Base-by-base conservation (phyloP, 1,140 invertebrate genomes). In the Drosophila malerkotliana region DNA sequence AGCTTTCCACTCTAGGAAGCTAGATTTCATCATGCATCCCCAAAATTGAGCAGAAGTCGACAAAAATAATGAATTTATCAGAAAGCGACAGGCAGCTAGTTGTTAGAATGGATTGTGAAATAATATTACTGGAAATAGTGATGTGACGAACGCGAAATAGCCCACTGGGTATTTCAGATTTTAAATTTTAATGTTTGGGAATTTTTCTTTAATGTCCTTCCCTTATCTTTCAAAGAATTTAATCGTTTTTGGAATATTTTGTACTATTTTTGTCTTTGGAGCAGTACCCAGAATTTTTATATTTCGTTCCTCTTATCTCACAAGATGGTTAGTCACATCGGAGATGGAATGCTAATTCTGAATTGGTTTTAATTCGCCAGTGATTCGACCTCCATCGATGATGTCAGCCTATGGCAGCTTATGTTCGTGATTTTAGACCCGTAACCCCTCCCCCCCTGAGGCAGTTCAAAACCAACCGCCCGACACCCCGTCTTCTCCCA, bases 351-450 rank as follows among this genome's bases (percentile, higher is more conserved):
- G 26, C 63, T 63, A 30, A 63, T 67, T 64, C 45, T 37, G 28
- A 64, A 41, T 64, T 63, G 54, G n/a, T 66, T 60, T 66, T 34
- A 21, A 67, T 52, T 52, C 60, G 6, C 18, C 30, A 24, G 59
- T 47, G 58, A 71, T 64, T 32, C 63, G 66, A 68, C 66, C 66
- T 39, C 63, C 53, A 69, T 69, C 44, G 67, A 69, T 71, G 67
- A 71, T 71, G 67, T 71, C 67, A 71, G 63, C 64, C 58, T 14
- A 26, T 28, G 59, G 63, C 37, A 44, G 39, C 63, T 56, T 71
- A 69, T 71, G 67, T 49, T 69, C 67, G 67, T 71, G 67, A 71
- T 71, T 71, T 57, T 32, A 48, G 24, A 44, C 64, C 52, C 68
- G 64, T 49, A 57, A 30, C 60, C 60, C 60, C 45, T 21, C 21